Evolutionary conservation across 2,113 vertebrate species (phyloP), one percentile per base, ranked within the genome.

Genomic region (Trematocara unimaculatum): DNA sequence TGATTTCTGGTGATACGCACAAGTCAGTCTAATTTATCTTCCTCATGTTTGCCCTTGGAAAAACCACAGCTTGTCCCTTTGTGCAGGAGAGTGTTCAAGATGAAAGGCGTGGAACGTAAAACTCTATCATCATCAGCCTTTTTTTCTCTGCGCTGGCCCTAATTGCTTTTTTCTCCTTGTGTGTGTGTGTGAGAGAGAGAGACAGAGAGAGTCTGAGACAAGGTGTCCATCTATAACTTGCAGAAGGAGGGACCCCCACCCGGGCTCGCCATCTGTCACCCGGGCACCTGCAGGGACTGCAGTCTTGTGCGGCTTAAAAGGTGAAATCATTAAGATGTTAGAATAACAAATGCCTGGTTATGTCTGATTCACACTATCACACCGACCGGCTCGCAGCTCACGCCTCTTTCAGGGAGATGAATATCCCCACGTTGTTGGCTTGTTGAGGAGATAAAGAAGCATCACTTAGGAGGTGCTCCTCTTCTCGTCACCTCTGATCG

Each of bases 191-290:
- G 56, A 83, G 67, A 92, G 88, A 67, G 67, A 81, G 51, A 85
- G 42, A 79, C 55, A 81, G 51, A 85, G 42, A 79, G 77, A 79
- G 83, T 88, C 31, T 84, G 14, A 89, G 81, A 92, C 86, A 78
- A 89, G 81, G 83, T 93, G 89, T 90, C 90, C 89, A 91, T 94
- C 85, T 91, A 88, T 93, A 89, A 92, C 91, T 72, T 88, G 84
- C 62, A 79, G 86, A 87, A 84, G 82, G 83, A 87, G 56, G 87
- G 84, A 88, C 92, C 95, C 95, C 94, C 49, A 70, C 78, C 91
- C 51, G 84, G 70, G 90, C 80, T 81, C 7, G 82, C 95, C 94
- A 93, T 97, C 96, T 96, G 96, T 94, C 88, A 94, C 95, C 93
- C 87, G 49, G 83, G 91, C 94, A 96, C 94, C 93, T 94, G 89